Conservation (phyloP, 2,888 invertebrate genomes). For the Julus scandinavius region DNA sequence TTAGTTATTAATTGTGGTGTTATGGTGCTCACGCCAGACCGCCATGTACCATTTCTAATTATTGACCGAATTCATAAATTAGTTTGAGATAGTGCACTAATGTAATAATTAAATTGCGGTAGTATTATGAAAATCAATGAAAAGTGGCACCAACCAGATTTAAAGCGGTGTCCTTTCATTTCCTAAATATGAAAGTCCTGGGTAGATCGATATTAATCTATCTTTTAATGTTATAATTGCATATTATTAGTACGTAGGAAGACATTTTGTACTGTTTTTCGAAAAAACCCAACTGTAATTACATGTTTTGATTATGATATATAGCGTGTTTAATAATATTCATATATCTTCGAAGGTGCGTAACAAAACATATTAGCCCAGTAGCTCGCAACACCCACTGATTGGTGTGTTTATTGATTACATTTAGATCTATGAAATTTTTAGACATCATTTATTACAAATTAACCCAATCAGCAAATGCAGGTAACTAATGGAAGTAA, state of each 20-base stretch:
- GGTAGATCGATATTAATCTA: not conserved
- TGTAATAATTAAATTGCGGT: constrained; percentile 18
- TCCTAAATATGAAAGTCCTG: constrained; percentile 7
- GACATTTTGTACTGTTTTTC: not conserved
- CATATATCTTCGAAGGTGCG: too few relatives aligned
- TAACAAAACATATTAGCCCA: too few relatives aligned
- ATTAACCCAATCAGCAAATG: too few relatives aligned
- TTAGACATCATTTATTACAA: too few relatives aligned
- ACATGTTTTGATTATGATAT: not conserved
- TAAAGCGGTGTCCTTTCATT: constrained; percentile 6
- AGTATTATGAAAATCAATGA: not conserved
- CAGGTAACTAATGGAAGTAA: too few relatives aligned
- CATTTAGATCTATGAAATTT: too few relatives aligned
- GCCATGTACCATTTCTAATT: not conserved
- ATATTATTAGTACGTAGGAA: not conserved
- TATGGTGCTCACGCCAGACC: not conserved
- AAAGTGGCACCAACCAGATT: not conserved
- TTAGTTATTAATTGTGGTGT: not conserved
- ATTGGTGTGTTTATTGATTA: too few relatives aligned
- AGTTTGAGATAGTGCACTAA: not conserved
- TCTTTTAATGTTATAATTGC: not conserved
- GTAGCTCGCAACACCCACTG: too few relatives aligned
- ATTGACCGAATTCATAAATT: constrained; percentile 10
- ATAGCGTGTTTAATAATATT: too few relatives aligned
- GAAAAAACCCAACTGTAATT: not conserved